Base-by-base conservation (phyloP, 2,113 vertebrate genomes). In the Cottus gobio region DNA sequence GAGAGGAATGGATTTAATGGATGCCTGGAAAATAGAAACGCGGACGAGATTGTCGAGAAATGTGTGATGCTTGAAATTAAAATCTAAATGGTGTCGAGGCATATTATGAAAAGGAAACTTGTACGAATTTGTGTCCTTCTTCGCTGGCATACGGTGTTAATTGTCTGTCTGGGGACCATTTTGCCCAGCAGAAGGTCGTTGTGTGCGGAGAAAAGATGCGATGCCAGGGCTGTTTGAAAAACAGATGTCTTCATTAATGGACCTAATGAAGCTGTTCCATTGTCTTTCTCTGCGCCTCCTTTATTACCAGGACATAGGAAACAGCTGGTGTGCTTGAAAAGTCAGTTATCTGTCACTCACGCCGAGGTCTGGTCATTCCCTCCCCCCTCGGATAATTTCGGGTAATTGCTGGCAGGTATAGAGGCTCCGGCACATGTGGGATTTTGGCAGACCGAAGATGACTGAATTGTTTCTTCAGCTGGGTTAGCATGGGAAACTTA, bases 211-310 rank as follows among this genome's bases (percentile, higher is more conserved):
- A 54, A 60, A 16, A 22, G 24, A 18, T 12, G 36, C 16, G 69
- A 70, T 77, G 77, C 54, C 36, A 12, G 68, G 44, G 60, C 63
- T 72, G 60, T 78, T 75, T 74, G 75, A 74, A 72, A 83, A 91
- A 80, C 79, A 83, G 87, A 90, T 90, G 89, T 87, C 77, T 77
- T 77, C 76, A 82, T 93, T 89, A 90, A 77, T 80, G 65, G 65
- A 71, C 68, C 52, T 72, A 90, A 88, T 90, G 80, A 85, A 82
- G 87, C 83, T 71, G 68, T 28, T 73, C n/a, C 28, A 37, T 73
- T 78, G 85, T 89, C 81, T 90, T 78, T 87, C 61, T 82, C 67
- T 76, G 26, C 73, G 74, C 75, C 68, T 63, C 75, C 46, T 87
- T 34, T 74, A 82, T 88, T 71, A 57, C 31, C 34, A 60, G 30